These are phyloP conservation scores for Eptesicus fuscus DNA, from an alignment of 2,113 vertebrate genomes.

Conservation along the genomic window DNA sequence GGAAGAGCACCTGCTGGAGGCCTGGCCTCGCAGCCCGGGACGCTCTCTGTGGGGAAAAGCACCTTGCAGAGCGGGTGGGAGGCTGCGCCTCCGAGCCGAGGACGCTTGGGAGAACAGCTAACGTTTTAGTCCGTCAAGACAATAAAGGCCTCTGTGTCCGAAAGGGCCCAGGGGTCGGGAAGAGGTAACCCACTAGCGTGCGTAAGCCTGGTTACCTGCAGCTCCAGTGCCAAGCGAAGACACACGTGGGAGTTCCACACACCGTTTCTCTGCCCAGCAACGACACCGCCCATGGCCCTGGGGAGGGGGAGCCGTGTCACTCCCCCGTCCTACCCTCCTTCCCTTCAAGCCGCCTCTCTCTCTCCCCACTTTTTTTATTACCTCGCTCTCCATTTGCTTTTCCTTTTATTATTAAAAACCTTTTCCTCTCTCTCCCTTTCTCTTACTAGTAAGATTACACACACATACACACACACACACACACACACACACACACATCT, in stretches of 20 bases:
- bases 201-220: not conserved
- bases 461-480: not conserved
- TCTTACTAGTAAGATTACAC: not conserved
- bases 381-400: not conserved
- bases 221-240: not conserved
- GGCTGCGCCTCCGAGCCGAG: not conserved
- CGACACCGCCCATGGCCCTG: accelerated
- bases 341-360: not conserved
- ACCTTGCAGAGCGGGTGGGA: not conserved
- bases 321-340: not conserved
- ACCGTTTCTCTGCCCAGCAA: accelerated
- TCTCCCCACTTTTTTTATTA: too few species aligned
- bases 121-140: not conserved
- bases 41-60: not conserved
- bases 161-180: not conserved
- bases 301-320: accelerated
- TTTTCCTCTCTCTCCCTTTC: not conserved
- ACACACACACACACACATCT: not conserved
- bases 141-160: not conserved
- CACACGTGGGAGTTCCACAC: not conserved
- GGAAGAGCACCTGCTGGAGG: not conserved
- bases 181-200: not conserved
- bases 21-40: not conserved
- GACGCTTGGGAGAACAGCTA: not conserved
- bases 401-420: not conserved